Percentiles rank a stretch among this genome's conserved stretches.
Evolutionary conservation across 2,797 vertebrate genomes (phyloP).

Genomic region (Anniella stebbinsi): DNA sequence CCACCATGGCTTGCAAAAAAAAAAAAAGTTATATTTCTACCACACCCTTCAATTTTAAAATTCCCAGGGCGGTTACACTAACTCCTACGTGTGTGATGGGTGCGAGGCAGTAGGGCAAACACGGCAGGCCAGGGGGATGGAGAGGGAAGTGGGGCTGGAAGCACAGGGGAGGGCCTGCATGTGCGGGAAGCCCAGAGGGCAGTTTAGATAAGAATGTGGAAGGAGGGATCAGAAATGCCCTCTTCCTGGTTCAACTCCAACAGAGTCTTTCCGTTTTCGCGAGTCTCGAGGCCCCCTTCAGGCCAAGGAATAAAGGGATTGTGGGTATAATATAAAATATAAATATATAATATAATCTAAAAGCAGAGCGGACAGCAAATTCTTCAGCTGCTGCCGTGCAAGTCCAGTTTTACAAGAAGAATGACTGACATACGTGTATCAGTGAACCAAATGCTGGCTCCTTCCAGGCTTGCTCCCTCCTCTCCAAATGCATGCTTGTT

Average conservation of each 20-base stretch:
- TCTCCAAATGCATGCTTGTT: too few species aligned
- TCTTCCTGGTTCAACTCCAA: not conserved
- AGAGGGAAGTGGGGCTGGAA: too few species aligned
- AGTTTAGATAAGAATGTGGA: not conserved
- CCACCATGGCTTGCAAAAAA: too few species aligned
- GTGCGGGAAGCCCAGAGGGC: too few species aligned
- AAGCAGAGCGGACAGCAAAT: not conserved
- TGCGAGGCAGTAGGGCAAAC: too few species aligned
- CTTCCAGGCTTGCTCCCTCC: not conserved
- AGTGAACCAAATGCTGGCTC: not conserved
- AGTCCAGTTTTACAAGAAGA: not conserved
- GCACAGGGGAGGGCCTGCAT: too few species aligned
- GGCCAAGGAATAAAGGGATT: not conserved
- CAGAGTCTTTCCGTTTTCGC: not conserved
- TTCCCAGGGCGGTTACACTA: too few species aligned
- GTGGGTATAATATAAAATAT: not conserved
- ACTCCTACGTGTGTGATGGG: too few species aligned
- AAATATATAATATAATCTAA: not conserved
- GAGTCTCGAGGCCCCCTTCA: not conserved
- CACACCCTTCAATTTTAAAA: too few species aligned
- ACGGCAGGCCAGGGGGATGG: too few species aligned
- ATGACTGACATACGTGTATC: not conserved
- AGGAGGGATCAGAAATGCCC: not conserved
- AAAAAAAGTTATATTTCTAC: too few species aligned
- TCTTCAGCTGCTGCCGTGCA: not conserved